Conservation (phyloP, 1,140 invertebrate species). For the Panagrolaimus sp. region DNA sequence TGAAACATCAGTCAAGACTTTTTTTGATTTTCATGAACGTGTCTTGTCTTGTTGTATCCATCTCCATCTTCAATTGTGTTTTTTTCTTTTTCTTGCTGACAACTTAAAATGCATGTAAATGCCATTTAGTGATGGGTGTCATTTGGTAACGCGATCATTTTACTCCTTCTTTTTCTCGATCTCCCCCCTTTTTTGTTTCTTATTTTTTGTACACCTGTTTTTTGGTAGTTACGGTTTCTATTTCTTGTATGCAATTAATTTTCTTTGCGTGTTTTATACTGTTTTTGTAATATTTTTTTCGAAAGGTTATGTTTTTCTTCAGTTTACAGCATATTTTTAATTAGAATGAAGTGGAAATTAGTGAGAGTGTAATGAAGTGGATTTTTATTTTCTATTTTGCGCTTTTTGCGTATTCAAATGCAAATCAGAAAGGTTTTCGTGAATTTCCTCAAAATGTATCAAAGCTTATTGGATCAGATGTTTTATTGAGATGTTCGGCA, state of each 20-base stretch:
- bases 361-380: constrained; percentile 7
- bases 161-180: constrained; percentile 1
- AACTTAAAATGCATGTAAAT: no score
- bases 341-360: constrained; percentile 15
- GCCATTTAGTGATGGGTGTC: no score
- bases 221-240: constrained; percentile 1
- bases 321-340: constrained; percentile 13
- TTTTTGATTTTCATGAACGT: neutral
- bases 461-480: constrained; percentile 27
- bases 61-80: neutral
- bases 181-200: neutral
- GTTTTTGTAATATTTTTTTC: neutral
- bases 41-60: constrained; percentile 3
- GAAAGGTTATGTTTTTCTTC: neutral
- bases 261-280: neutral
- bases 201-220: constrained; percentile 17
- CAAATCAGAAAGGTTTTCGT: constrained; percentile 21
- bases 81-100: no score
- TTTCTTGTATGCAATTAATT: neutral
- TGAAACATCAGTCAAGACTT: constrained; percentile 17
- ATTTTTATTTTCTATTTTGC: neutral
- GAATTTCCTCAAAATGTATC: constrained; percentile 37
- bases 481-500: constrained; percentile 32
- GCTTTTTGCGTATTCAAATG: constrained; percentile 9
- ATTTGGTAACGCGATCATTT: neutral